Base-by-base conservation (phyloP, 1,140 invertebrate species). In the Atta cephalotes region DNA sequence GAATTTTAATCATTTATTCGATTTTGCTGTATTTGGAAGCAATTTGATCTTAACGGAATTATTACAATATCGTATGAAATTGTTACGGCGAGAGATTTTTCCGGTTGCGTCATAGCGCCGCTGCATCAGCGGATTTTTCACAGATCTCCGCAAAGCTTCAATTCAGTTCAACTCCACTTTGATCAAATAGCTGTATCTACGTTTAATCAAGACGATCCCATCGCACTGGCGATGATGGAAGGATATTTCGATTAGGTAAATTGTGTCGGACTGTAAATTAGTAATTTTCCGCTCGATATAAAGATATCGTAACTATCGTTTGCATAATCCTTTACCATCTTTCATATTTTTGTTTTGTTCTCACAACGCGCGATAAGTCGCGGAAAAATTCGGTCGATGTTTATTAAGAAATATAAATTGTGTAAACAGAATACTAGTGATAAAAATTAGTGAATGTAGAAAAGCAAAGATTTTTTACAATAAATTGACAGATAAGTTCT, bases 261-360 rank as follows among this genome's bases (percentile, higher is more conserved):
- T 85, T 63, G 68, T 25, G 18, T 14, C 39, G 25, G 70, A 10
- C 9, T 71, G 35, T 85, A 77, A 89, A 89, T 62, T 87, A 85
- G 51, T 87, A 85, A 90, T 89, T 89, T 77, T 58, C 62, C 6
- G 62, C 66, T 60, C 51, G 71, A 39, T 63, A 14, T 71, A 63
- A 66, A 45, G 25, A 60, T 39, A 53, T 16, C 6, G 14, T 12
- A 49, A 79, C n/a, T 35, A 16, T 10, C 88, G 14, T 87, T 89
- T 85, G 80, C 88, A 81, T 89, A 84, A 88, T 84, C 60, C 31
- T 51, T 39, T 21, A 28, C 12, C 3, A 56, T 16, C 25, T 78
- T 72, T 60, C 14, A 68, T 9, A 18, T 62, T 82, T 74, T 87
- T 76, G 5, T 82, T 74, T 87, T 76, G 2, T 65, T 63, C 31